Base-by-base conservation (phyloP, 2,888 invertebrate species). In the Campoplex nolae region DNA sequence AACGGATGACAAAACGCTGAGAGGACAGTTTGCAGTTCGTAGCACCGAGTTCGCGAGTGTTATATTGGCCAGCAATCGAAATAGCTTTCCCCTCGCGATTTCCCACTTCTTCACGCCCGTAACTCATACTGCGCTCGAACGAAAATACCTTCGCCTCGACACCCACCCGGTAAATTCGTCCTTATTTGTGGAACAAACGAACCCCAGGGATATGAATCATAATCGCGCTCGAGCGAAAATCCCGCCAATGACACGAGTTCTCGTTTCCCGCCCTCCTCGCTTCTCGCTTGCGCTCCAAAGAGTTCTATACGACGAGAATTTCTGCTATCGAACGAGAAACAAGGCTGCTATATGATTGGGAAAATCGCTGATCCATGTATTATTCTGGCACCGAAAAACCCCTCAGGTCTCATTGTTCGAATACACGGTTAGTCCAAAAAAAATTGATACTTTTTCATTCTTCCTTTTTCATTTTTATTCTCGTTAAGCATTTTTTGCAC, bases 131-230 rank as follows among this genome's bases (percentile, higher is more conserved):
- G 73, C 85, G 84, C 83, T 76, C 81, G 88, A 77, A 85, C 78
- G 84, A 88, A 88, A 90, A 90, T 90, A 90, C 89, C 88, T 89
- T 90, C 88, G 87, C 83, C 76, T 85, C 85, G 84, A 82, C 84
- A 79, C 84, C 82, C 85, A 76, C 84, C 85, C 62, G 84, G 73
- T 83, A 88, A 88, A 88, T 85, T 88, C 74, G 74, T 76, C 88
- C 85, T 88, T 86, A 88, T 88, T 85, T 88, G 88, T 85, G 86
- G 88, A 88, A 86, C 78, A 84, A 88, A 79, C 86, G 83, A 77
- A 85, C 80, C 58, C 70, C 77, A 58, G 80, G 77, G 48, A 74
- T 83, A 88, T 86, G 80, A 88, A 88, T 88, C 83, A 86, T 86
- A 68, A 86, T 81, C 71, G 88, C 48, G 83, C 42, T 54, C 74